A percentile compares a stretch with the other conserved stretches of the same genome.
phyloP scores from a whole-genome alignment of 2,113 vertebrate species.

The Sarotherodon lohbergeri region DNA sequence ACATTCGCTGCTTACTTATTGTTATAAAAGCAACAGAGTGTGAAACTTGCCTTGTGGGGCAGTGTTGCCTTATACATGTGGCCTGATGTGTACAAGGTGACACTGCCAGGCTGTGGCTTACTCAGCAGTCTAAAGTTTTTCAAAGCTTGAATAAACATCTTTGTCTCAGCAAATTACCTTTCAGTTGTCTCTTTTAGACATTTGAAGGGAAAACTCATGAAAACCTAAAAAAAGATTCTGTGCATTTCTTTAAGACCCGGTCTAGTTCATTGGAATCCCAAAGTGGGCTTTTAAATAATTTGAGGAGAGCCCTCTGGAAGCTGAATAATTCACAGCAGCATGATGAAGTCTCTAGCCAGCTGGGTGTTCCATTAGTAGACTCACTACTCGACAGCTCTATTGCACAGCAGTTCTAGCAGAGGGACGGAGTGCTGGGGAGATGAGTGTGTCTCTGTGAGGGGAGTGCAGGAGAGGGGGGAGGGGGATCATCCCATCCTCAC shows the following conservation, averaged over 20 bases:
- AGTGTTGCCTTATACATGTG: not conserved
- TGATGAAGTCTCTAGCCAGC: conserved; percentile 66
- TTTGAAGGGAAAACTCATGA: not conserved
- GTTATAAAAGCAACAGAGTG: not conserved
- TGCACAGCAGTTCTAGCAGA: conserved; percentile 29
- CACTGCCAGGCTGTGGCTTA: not conserved
- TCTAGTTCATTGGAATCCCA: conserved; percentile 13
- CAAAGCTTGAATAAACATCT: not conserved
- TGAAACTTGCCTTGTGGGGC: not conserved
- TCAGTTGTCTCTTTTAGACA: not conserved
- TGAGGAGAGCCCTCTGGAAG: conserved; percentile 61
- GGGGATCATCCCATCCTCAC: conserved; percentile 47
- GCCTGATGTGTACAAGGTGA: not conserved
- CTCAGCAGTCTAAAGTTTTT: not conserved
- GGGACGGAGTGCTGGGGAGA: conserved; percentile 14
- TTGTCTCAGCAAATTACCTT: conserved; percentile 1
- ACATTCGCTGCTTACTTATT: not conserved
- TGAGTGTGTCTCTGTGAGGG: not conserved
- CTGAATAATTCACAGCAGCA: conserved; percentile 73
- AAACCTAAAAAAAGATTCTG: conserved; percentile 19
- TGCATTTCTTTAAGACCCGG: conserved; percentile 14
- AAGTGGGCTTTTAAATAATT: conserved; percentile 71
- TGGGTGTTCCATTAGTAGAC: conserved; percentile 67
- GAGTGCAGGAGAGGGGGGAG: not conserved
- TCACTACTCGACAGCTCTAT: conserved; percentile 48